Evolutionary conservation across 2,113 vertebrate genomes (phyloP), one percentile per base, ranked within the genome.

Genomic region (Arizona elegans): DNA sequence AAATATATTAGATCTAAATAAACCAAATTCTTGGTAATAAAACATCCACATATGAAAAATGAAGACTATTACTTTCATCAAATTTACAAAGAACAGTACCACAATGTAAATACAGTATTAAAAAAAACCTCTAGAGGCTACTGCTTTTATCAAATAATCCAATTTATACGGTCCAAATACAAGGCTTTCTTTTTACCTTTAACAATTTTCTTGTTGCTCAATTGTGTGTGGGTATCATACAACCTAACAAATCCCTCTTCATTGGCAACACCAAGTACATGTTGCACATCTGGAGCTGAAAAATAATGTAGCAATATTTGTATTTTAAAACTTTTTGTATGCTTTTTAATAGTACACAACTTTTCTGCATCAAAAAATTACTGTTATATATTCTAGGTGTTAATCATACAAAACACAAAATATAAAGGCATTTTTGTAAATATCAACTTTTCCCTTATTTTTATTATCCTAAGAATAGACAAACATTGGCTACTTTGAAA

Each of bases 221-320:
- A 81, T 26, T 94, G 96, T 91, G 96, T 97, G 94, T 98, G 98
- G 21, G 99, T 99, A 92, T 99, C 97, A 93, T 99, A 99, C 19
- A 99, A 96, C 90, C 98, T 97, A 81, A 99, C 98, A 55, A 99
- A 97, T 6, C 99, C 99, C 96, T 99, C 99, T 96, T 99, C 99
- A 91, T 99, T 99, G 86, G 99, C 98, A 92, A 98, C 98, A 86
- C 98, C 99, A 23, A 99, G 96, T 13, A 98, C 3, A 0, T 98
- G 98, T 50, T 97, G 97, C 93, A 97, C 93, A 33, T 96, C 94
- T 0, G 95, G 95, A 11, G 97, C 99, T 99, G 97, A 90, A 95
- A 95, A n/a, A 91, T 47, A 95, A 50, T 93, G 0, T 65, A 94
- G 86, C 1, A 8, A 59, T 92, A 90, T 0, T 26, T 87, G 12